Base-by-base conservation (phyloP, 2,888 invertebrate species). In the Campaea margaritaria region DNA sequence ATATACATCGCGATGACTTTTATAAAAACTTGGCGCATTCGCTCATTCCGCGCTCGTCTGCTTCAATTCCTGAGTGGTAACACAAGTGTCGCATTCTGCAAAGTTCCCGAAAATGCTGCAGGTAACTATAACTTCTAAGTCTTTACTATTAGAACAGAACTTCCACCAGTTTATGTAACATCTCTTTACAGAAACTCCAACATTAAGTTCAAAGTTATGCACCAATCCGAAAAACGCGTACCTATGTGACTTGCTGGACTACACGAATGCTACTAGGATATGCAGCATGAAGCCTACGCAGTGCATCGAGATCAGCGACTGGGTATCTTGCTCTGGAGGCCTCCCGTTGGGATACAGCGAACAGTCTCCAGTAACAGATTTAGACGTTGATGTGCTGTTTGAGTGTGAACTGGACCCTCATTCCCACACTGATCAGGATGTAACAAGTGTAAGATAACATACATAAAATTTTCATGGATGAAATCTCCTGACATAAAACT, bases 1-100 rank as follows among this genome's bases (percentile, higher is more conserved):
- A 96, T 96, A 86, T 97, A 97, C 85, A 95, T 96, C 90, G 95
- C 96, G 78, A 96, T 97, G 78, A 97, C 97, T 65, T 95, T 96
- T 85, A 89, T 96, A 71, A 97, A 96, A 86, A 95, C 96, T 80
- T 96, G 96, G 95, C 93, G 96, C 55, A 93, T 97, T 65, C 94
- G 95, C 51, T 94, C 95, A 27, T 93, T 96, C 64, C 94, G 94
- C 76, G 93, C 94, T 74, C 95, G 96, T 73, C 93, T 97, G 48
- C 93, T 94, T 38, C 94, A 94, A 73, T 94, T 94, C 69, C 78
- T 94, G 48, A 90, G 86, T 52, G 93, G 93, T 51, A 93, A 94
- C 58, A 91, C 94, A 8, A 94, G 94, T 82, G 92, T 94, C 41
- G 93, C 93, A 0, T 94, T 94, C 70, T 94, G 94, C 72, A 93